phyloP scores from a whole-genome alignment of 1,140 invertebrate species.

The Drosophila murphyi region DNA sequence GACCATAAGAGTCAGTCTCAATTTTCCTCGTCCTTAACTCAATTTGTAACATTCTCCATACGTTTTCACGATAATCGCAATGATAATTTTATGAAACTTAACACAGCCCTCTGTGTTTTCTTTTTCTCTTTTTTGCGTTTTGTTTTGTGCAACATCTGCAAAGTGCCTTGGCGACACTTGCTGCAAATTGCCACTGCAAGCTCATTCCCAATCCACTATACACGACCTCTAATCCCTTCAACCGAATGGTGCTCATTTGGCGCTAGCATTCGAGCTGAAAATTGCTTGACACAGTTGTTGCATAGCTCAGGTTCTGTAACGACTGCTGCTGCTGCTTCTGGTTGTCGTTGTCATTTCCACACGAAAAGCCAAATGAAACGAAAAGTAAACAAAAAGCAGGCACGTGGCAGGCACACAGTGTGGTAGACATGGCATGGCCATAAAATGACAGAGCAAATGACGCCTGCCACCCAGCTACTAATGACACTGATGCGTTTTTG shows the following conservation, averaged over 20 bases:
- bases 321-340: constrained; percentile 1
- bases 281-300: constrained; percentile 79
- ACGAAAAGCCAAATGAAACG: constrained; percentile 67
- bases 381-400: constrained; percentile 68
- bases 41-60: constrained; percentile 24
- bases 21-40: neutral
- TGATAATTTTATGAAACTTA: constrained; percentile 67
- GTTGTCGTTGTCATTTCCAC: constrained; percentile 68
- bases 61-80: constrained; percentile 77
- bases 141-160: constrained; percentile 71
- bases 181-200: constrained; percentile 60
- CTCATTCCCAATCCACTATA: neutral
- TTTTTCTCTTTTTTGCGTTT: no score
- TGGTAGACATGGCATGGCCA: constrained; percentile 50
- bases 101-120: constrained; percentile 40
- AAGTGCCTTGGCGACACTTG: constrained; percentile 76
- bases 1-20: neutral
- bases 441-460: constrained; percentile 77
- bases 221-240: neutral
- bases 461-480: constrained; percentile 40
- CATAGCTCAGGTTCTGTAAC: constrained; percentile 39
- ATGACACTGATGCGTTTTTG: constrained; percentile 81
- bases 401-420: constrained; percentile 9
- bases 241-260: constrained; percentile 31
- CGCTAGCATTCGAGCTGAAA: constrained; percentile 71